phyloP scores from a whole-genome alignment of 2,113 vertebrate species.

The Illadopsis cleaveri region DNA sequence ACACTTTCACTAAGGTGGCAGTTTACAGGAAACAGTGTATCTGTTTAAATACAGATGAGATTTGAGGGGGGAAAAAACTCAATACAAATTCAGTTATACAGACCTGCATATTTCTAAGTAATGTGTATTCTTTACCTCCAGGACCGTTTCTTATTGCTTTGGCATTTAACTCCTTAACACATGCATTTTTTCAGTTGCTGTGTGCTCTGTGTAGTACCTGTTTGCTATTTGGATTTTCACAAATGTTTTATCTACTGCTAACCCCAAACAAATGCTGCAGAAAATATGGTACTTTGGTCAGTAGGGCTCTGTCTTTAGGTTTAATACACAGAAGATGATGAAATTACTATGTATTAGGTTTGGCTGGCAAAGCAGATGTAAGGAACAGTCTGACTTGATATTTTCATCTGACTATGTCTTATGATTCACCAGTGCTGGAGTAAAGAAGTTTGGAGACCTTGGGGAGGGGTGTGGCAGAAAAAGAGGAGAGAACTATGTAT shows the following conservation, averaged over 20 bases:
- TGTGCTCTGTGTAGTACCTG: not conserved
- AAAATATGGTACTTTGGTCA: not conserved
- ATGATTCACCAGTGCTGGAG: not conserved
- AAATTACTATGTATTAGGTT: not conserved
- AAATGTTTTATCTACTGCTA: not conserved
- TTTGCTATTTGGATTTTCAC: not conserved
- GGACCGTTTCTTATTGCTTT: not conserved
- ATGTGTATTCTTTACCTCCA: not conserved
- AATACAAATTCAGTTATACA: not conserved
- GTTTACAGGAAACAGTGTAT: not conserved
- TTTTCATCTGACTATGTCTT: not conserved
- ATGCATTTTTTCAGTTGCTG: not conserved
- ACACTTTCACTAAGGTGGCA: not conserved
- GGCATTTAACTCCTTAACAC: not conserved
- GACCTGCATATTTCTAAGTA: not conserved
- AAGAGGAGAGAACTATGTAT: not conserved
- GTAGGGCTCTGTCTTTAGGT: not conserved
- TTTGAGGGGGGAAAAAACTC: not conserved
- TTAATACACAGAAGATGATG: not conserved
- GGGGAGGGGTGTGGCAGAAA: not conserved
- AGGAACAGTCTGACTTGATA: not conserved
- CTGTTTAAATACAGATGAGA: not conserved
- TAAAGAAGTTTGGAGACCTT: not conserved
- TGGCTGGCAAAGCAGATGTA: not conserved
- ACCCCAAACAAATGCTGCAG: not conserved